These are phyloP conservation scores for Parauchenoglanis ngamensis DNA, from an alignment of 2,797 vertebrate species.

Conservation along the genomic window DNA sequence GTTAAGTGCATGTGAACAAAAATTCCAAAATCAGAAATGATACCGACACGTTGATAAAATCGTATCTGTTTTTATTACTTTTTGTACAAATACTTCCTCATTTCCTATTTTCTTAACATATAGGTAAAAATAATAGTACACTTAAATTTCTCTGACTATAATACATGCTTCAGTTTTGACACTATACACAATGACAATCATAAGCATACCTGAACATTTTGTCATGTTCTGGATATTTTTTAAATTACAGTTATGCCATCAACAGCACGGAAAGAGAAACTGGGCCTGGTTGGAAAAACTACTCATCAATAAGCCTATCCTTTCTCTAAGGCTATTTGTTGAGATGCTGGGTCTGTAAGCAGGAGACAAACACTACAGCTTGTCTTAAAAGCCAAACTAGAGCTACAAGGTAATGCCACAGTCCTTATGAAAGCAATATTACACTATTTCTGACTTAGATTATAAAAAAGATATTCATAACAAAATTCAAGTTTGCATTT, in stretches of 20 bases:
- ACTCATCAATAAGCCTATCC: conserved; percentile 64
- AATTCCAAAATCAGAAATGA: background rate
- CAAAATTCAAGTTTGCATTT: conserved; percentile 80
- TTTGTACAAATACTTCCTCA: conserved; percentile 37
- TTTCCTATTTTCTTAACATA: conserved; percentile 30
- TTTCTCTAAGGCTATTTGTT: conserved; percentile 66
- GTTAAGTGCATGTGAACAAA: background rate
- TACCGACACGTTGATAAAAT: conserved; percentile 2
- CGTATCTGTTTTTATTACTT: conserved; percentile 25
- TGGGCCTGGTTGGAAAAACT: conserved; percentile 16
- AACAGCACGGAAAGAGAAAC: background rate
- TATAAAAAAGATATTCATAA: conserved; percentile 75
- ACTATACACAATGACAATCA: conserved; percentile 40
- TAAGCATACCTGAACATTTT: conserved; percentile 20
- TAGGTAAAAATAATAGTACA: conserved; percentile 33
- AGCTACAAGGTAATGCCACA: conserved; percentile 61
- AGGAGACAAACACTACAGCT: conserved; percentile 57
- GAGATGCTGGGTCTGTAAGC: conserved; percentile 65
- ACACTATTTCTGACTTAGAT: conserved; percentile 55
- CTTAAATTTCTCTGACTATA: conserved; percentile 39
- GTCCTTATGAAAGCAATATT: conserved; percentile 60
- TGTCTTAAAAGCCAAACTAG: conserved; percentile 52
- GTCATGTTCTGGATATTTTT: conserved; percentile 23
- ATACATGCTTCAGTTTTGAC: conserved; percentile 38
- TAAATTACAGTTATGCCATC: conserved; percentile 22